Conservation (phyloP, 2,888 invertebrate species). For the Geotrupes spiniger region DNA sequence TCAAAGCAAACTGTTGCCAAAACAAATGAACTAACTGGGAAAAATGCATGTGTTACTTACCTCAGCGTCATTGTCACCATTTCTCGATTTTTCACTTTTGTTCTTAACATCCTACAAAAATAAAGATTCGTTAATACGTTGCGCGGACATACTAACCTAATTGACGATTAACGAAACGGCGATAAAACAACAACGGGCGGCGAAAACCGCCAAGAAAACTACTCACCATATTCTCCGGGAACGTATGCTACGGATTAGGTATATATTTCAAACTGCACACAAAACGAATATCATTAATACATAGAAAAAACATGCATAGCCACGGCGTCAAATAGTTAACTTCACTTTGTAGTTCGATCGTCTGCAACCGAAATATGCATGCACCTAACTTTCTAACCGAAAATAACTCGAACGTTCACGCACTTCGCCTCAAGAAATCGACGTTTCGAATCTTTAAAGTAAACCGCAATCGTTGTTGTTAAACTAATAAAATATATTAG, state of each 20-base stretch:
- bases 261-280: conserved; percentile 28
- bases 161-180: conserved; percentile 19
- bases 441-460: neutral
- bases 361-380: too few species aligned
- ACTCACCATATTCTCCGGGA: conserved; percentile 29
- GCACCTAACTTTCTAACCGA: too few species aligned
- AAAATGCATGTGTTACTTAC: conserved; percentile 46
- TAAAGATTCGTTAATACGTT: conserved; percentile 36
- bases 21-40: too few species aligned
- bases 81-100: conserved; percentile 56
- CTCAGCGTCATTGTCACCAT: conserved; percentile 58
- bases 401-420: neutral
- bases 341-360: too few species aligned
- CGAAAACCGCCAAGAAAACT: conserved; percentile 17
- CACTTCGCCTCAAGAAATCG: neutral
- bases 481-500: conserved; percentile 24
- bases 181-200: conserved; percentile 11
- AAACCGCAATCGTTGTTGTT: neutral
- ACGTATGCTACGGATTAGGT: conserved; percentile 23
- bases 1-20: too few species aligned
- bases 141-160: conserved; percentile 33
- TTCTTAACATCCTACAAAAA: conserved; percentile 59
- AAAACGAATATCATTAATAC: conserved; percentile 30
- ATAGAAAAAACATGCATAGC: conserved; percentile 47
- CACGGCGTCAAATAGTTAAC: conserved; percentile 42